Evolutionary conservation across 2,888 invertebrate species (phyloP).

Genomic region (Acholoe squamosa): DNA sequence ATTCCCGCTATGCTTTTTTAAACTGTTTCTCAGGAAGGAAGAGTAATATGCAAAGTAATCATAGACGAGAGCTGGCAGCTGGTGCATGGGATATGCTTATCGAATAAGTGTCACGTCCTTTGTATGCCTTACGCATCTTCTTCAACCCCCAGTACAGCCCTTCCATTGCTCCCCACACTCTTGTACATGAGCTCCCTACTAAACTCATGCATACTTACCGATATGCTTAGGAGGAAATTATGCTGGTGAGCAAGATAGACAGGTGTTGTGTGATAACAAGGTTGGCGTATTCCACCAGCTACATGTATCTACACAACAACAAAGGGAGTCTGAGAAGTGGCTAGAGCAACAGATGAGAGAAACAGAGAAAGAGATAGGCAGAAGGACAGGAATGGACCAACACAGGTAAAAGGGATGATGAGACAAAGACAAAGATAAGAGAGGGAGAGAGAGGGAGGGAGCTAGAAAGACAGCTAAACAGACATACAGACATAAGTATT

Average conservation of each 20-base stretch:
- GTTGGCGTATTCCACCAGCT: too few species aligned
- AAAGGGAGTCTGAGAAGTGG: neutral
- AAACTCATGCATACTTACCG: too few species aligned
- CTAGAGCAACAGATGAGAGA: neutral
- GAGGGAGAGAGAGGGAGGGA: neutral
- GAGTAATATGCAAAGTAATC: neutral
- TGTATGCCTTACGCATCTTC: conserved; percentile 14
- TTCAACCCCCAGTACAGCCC: neutral
- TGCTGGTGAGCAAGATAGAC: too few species aligned
- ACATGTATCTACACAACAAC: too few species aligned
- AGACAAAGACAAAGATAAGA: neutral
- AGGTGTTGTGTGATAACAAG: too few species aligned
- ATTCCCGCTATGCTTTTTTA: neutral
- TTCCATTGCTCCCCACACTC: neutral
- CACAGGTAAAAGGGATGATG: neutral
- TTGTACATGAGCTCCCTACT: neutral
- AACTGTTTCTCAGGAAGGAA: neutral
- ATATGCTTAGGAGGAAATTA: too few species aligned
- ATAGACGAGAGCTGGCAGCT: neutral
- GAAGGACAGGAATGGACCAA: neutral
- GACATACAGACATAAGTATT: neutral
- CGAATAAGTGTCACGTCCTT: neutral
- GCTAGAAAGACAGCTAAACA: neutral
- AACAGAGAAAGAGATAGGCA: neutral
- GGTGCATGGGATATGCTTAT: neutral